Evolutionary conservation across 2,797 vertebrate species (phyloP), one percentile per base, ranked within the genome.

Genomic region (Antrozous pallidus): DNA sequence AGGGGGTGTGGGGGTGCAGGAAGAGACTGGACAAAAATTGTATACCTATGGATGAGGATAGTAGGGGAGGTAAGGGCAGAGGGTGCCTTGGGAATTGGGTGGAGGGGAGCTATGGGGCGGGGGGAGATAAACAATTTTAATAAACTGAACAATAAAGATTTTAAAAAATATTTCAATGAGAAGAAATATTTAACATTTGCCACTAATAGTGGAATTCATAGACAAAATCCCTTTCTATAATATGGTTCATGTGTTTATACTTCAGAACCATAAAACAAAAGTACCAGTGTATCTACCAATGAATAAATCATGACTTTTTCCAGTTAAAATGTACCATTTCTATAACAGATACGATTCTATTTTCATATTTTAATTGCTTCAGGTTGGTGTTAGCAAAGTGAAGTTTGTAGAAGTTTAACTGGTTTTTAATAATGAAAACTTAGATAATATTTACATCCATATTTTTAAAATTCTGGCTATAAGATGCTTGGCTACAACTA

Each of bases 401-500:
- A 71, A 69, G 38, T 71, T 75, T 92, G 49, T 84, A 96, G 90
- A 90, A 38, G 18, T 78, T 77, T 90, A 90, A 86, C 78, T 26
- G 54, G 24, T 61, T 81, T 90, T 93, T 67, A 89, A 88, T 70
- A 95, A 85, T 78, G 58, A 88, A 94, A 91, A 88, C 63, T 47
- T 47, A 42, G 69, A 83, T 2, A 80, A 16, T 31, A 79, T 88
- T 88, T 93, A n/a, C 33, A 70, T 12, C 18, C 14, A 65, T 69
- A 31, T 75, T 89, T 91, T 94, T 73, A 14, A 96, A 95, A 93
- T 89, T 74, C 63, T 88, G 33, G 47, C 47, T 78, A 14, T 74
- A 85, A 88, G 79, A 91, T 56, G 3, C 47, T 33, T 58, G 14
- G 26, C 51, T 81, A 93, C 17, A 91, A 40, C n/a, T 40, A 82